Evolutionary conservation across 1,140 invertebrate genomes (phyloP), one percentile per base, ranked within the genome.

Genomic region (Tetragnatha versicolor): DNA sequence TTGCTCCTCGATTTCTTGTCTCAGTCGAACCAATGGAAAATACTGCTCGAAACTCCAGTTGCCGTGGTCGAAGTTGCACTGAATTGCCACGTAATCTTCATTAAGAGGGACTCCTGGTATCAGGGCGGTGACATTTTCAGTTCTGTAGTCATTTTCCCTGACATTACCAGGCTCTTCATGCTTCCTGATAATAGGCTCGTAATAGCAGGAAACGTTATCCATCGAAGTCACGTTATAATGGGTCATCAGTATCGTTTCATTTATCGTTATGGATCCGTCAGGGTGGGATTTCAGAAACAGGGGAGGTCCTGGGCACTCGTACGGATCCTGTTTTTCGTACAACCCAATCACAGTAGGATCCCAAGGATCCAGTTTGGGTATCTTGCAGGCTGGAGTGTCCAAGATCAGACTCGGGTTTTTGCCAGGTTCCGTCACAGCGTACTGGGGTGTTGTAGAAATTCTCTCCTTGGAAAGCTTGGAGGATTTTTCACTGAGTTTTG

Each of bases 321-420:
- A 86, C 49, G 89, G 90, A 70, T 88, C 86, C 47, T 87, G 85
- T 31, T 88, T 87, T 51, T 88, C 87, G 20, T 91, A 88, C 77
- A 89, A 88, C 31, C 87, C 84, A 78, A 86, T 87, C n/a, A 92
- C 90, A 22, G 91, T 90, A 9, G 87, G 84, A 79, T 94, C 92
- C 60, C 90, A 90, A 0, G 93, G 90, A 81, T 92, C 89, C 65
- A 95, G 87, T 10, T 90, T 89, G 1, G 93, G 93, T 81, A 96
- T 93, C 4, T 90, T 89, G 84, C 94, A 96, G 25, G 92, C 91
- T 2, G 90, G 85, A 82, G 89, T 92, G 85, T 90, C 90, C 2
- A 93, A 89, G 47, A 93, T 84, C 82, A 69, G 47, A 47, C 37
- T 47, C 37, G 35, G 27, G 25, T 65, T 35, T 29, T 37, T 37